Evolutionary conservation across 2,888 invertebrate species (phyloP).

Genomic region (Trichogramma evanescens): DNA sequence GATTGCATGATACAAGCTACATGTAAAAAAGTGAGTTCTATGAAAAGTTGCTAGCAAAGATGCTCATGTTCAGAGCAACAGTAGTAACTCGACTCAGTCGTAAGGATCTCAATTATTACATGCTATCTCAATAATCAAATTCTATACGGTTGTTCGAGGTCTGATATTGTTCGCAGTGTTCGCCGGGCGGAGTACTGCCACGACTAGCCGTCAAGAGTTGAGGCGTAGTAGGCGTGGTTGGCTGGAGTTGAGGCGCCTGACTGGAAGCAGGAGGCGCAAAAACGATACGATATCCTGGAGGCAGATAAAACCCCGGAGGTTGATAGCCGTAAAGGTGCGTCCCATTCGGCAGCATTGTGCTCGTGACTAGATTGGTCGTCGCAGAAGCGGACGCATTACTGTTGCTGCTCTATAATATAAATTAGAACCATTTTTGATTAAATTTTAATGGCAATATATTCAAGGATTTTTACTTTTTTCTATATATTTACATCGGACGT

Average conservation of each 20-base stretch:
- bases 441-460: background rate
- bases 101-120: too few relatives aligned
- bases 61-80: too few relatives aligned
- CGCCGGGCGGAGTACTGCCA: constrained; percentile 42
- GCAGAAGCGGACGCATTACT: background rate
- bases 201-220: constrained; percentile 31
- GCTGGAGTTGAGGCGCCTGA: constrained; percentile 39
- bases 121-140: too few relatives aligned
- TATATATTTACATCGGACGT: constrained; percentile 24
- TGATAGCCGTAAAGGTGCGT: too few relatives aligned
- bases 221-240: constrained; percentile 43
- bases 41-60: too few relatives aligned
- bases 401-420: too few relatives aligned
- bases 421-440: background rate
- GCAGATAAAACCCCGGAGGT: constrained; percentile 39
- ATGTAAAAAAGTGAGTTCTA: too few relatives aligned
- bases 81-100: too few relatives aligned
- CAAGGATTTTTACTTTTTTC: background rate
- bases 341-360: background rate
- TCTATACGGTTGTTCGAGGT: too few relatives aligned
- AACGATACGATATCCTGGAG: constrained; percentile 41
- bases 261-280: constrained; percentile 41
- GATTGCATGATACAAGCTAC: too few relatives aligned
- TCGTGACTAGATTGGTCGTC: constrained; percentile 22
- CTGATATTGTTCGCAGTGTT: constrained; percentile 16